Evolutionary conservation across 2,888 invertebrate genomes (phyloP), one percentile per base, ranked within the genome.

Genomic region (Stenoptilia bipunctidactyla): DNA sequence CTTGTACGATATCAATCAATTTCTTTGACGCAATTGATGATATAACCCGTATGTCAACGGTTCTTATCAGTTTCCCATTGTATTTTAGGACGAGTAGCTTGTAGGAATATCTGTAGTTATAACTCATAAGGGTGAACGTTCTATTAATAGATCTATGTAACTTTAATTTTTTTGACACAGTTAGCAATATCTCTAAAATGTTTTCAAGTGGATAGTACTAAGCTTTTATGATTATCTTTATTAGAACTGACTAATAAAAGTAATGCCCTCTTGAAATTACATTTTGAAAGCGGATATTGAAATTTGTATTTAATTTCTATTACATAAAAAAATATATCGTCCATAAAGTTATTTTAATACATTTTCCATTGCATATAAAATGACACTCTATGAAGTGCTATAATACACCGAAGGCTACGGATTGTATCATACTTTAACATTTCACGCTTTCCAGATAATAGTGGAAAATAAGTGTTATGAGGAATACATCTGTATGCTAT

Each of bases 11-110:
- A 20, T 20, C 20, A 20, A 20, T 20, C 20, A 5, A 20, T 20
- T 3, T 20, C 3, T 20, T 5, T 20, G 53, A 54, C 55, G 61
- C 62, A 60, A 71, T 67, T 73, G 69, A 69, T 63, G 56, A 58
- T 56, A 64, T 58, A 56, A 66, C 66, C 64, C 68, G 61, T 65
- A 67, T 65, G 61, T 56, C 57, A 46, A 58, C 53, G 58, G 57
- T 61, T 63, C 59, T 61, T 65, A 58, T 55, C 58, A 66, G 66
- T 67, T 62, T 67, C 67, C 58, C 52, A 20, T 20, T 20, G 20
- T 20, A 8, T 20, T 8, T 5, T 20, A 20, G 20, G 20, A 20
- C 20, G 20, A 8, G 20, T 5, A 20, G 20, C 20, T 3, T 5
- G 4, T 5, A 20, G n/a, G n/a, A 5, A 20, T 5, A 20, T 20